These are phyloP conservation scores for Autographa pulchrina DNA, from an alignment of 2,888 invertebrate species.

Conservation along the genomic window DNA sequence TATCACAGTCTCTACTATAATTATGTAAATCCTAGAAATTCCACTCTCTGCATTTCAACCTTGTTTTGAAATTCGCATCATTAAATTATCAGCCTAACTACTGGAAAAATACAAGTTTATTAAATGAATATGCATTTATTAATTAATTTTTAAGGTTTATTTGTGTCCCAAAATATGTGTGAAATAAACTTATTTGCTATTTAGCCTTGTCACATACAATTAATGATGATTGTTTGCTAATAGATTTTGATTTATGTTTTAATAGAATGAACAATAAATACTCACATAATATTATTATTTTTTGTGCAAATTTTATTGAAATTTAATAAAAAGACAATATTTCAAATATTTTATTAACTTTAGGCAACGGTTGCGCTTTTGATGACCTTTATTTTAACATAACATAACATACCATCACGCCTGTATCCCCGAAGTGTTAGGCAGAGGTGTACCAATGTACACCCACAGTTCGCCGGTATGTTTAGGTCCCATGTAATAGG, in stretches of 20 bases:
- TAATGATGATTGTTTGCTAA: conserved; percentile 43
- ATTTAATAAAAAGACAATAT: not conserved
- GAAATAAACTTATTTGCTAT: conserved; percentile 12
- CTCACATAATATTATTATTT: conserved; percentile 19
- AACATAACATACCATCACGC: no score
- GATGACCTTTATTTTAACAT: no score
- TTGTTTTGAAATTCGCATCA: not conserved
- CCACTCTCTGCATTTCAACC: not conserved
- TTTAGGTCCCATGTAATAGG: no score
- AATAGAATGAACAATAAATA: conserved; percentile 41
- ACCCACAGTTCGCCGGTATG: no score
- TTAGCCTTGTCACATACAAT: conserved; percentile 41
- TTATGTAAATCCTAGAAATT: not conserved
- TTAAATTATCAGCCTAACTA: not conserved
- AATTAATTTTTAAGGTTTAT: conserved; percentile 10
- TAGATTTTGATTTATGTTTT: conserved; percentile 34
- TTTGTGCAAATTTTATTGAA: conserved; percentile 1
- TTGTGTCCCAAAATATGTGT: conserved; percentile 32
- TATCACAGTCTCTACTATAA: no score
- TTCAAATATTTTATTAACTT: not conserved
- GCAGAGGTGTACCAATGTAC: no score
- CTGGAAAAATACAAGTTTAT: conserved; percentile 3
- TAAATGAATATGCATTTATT: conserved; percentile 5
- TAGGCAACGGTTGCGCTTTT: no score
- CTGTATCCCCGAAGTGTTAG: no score